Evolutionary conservation across 2,797 vertebrate species (phyloP).

Genomic region (Chrysolophus pictus): DNA sequence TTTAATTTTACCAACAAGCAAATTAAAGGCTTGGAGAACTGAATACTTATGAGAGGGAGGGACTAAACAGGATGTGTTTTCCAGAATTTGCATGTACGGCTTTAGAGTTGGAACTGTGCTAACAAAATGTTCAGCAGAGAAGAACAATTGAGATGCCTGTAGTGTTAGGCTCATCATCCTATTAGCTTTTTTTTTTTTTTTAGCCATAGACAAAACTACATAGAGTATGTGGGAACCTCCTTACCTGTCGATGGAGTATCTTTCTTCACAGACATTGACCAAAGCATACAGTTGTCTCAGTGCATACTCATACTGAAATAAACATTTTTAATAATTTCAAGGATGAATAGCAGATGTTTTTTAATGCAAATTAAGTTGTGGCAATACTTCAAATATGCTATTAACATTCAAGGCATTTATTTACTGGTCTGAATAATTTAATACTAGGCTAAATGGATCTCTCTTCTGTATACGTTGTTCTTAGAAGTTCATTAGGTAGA

Average conservation of each 20-base stretch:
- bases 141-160: background rate
- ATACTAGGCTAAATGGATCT: background rate
- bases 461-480: background rate
- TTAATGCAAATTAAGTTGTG: background rate
- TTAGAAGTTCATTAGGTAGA: background rate
- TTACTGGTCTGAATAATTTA: background rate
- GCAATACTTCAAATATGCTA: background rate
- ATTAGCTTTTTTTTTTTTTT: background rate
- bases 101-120: background rate
- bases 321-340: background rate
- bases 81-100: background rate
- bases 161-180: background rate
- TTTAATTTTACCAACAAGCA: background rate
- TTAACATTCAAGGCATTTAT: background rate
- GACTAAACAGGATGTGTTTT: background rate
- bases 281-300: slow-evolving; percentile 91
- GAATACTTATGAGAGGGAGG: background rate
- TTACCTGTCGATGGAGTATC: slow-evolving; percentile 87
- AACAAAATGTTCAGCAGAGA: background rate
- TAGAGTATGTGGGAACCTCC: background rate
- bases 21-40: slow-evolving; percentile 10
- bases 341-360: background rate
- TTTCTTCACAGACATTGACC: slow-evolving; percentile 91
- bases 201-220: background rate
- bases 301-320: slow-evolving; percentile 92